phyloP scores from a whole-genome alignment of 2,888 invertebrate genomes.

The Lasioglossum oenotherae region DNA sequence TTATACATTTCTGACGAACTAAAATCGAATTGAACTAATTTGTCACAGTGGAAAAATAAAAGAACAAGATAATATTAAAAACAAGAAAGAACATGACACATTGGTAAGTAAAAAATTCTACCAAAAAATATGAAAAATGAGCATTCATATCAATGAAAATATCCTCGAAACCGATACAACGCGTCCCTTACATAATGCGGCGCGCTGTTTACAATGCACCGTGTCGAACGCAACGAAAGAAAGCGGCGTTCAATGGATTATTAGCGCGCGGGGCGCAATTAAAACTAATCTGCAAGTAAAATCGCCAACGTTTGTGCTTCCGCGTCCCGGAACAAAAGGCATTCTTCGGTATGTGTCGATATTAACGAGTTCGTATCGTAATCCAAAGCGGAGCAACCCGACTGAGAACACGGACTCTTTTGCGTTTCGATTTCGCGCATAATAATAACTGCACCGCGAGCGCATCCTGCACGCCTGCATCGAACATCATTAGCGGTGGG shows the following conservation, averaged over 20 bases:
- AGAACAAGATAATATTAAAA: neutral
- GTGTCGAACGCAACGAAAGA: slow-evolving; percentile 28
- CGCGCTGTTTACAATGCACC: slow-evolving; percentile 32
- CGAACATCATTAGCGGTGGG: slow-evolving; percentile 21
- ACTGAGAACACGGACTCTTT: slow-evolving; percentile 9
- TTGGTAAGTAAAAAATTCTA: neutral
- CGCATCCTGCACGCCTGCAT: slow-evolving; percentile 14
- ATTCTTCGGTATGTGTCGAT: slow-evolving; percentile 41
- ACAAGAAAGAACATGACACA: neutral
- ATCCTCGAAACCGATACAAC: slow-evolving; percentile 19
- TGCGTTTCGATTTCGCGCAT: slow-evolving; percentile 34
- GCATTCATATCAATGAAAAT: neutral
- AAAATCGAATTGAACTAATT: neutral
- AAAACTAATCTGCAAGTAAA: slow-evolving; percentile 51
- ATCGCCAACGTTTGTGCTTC: slow-evolving; percentile 32
- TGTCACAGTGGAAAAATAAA: neutral
- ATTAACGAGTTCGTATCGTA: slow-evolving; percentile 42
- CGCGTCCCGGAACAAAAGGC: slow-evolving; percentile 46
- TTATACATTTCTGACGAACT: neutral
- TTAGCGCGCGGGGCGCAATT: slow-evolving; percentile 42
- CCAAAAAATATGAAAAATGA: neutral
- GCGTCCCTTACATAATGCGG: slow-evolving; percentile 28
- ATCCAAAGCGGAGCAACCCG: neutral
- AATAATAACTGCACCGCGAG: slow-evolving; percentile 24
- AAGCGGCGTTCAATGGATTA: slow-evolving; percentile 47